Base-by-base conservation (phyloP, 2,113 vertebrate species). In the Acrocephalus kingi region DNA sequence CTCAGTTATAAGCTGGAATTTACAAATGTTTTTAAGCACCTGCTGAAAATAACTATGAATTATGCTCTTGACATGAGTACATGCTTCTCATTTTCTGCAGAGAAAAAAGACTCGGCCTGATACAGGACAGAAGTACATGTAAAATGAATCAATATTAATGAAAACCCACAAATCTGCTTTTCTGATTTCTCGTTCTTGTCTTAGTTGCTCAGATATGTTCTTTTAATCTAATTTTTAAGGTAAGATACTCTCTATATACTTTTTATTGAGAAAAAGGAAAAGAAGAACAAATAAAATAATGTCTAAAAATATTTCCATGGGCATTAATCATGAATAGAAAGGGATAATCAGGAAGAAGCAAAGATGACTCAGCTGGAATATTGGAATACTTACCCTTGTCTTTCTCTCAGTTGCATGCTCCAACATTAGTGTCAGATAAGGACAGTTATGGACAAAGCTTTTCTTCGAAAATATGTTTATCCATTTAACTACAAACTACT, bases 31-130 rank as follows among this genome's bases (percentile, higher is more conserved):
- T 83, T 91, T 87, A 93, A 94, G 88, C 68, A 96, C 76, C 90
- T 88, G 80, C 79, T 95, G 88, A 78, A 92, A 96, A 88, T 80
- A 95, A 81, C 82, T 67, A 51, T 6, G 68, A 89, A 91, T 94
- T 96, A 94, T 37, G 52, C 82, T 95, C 93, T 89, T 79, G 69
- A 94, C 89, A 84, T n/a, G 48, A 96, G 66, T 68, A 75, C 62
- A 22, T 15, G 45, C 77, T 56, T 87, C 67, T 80, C 55, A 61
- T 74, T 80, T 68, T 33, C 66, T 73, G 69, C 54, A 88, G 51
- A 88, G 62, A 31, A 37, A 37, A 67, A 91, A 81, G 67, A 61
- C 67, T 85, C 5, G 2, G 39, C 64, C 93, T 8, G 31, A 25
- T 15, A 49, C 23, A 78, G 64, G 68, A 84, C 49, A 89, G 45